phyloP scores from a whole-genome alignment of 2,888 invertebrate species.

The Ephialtes manifestator region DNA sequence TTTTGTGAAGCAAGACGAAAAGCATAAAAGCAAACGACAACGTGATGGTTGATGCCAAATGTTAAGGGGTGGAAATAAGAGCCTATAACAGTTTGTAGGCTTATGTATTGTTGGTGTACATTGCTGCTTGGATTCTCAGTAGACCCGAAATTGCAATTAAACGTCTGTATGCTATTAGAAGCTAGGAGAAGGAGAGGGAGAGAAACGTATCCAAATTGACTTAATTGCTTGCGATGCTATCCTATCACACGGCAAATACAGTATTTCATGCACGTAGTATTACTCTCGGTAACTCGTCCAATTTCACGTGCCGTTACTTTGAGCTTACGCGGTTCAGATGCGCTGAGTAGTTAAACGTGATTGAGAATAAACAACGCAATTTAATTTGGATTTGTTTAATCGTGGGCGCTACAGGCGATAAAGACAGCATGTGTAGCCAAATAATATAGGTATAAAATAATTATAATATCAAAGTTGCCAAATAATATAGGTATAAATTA shows the following conservation, averaged over 20 bases:
- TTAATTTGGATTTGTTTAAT: too few relatives aligned
- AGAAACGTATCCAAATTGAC: not conserved
- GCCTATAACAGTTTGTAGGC: slow-evolving; percentile 28
- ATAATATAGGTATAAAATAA: not conserved
- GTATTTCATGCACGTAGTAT: not conserved
- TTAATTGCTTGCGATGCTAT: slow-evolving; percentile 6
- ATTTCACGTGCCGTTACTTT: not conserved
- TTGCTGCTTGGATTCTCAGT: not conserved
- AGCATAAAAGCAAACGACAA: not conserved
- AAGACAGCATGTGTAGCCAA: not conserved
- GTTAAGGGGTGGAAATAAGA: slow-evolving; percentile 37
- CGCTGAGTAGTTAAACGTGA: not conserved
- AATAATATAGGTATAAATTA: too few relatives aligned
- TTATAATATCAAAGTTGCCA: too few relatives aligned
- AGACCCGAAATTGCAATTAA: not conserved
- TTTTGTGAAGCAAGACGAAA: not conserved
- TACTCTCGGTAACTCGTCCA: not conserved
- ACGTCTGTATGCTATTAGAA: not conserved
- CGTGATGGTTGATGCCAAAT: slow-evolving; percentile 31
- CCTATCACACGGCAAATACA: not conserved
- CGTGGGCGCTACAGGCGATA: too few relatives aligned
- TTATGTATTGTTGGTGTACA: not conserved
- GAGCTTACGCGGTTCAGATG: not conserved
- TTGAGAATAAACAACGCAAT: not conserved
- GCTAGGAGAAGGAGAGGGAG: not conserved